Base-by-base conservation (phyloP, 2,888 invertebrate species). In the Phyto melanocephala region DNA sequence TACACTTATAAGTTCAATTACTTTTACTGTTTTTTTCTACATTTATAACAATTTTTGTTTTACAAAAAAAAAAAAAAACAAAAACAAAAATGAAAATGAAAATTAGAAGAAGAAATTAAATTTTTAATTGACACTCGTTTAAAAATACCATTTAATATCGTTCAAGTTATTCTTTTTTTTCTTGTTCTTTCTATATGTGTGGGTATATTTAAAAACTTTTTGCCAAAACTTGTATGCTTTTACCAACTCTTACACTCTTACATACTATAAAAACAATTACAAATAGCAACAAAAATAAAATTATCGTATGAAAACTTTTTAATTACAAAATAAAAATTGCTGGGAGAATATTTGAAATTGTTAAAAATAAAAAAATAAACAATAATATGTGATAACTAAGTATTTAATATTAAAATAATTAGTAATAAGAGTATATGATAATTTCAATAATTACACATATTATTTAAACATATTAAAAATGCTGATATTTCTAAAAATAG, bases 51-150 rank as follows among this genome's bases (percentile, higher is more conserved):
- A 22, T 28, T 28, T 60, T n/a, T 13, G 22, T 28, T 45, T 40
- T 28, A 42, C 15, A 62, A n/a, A n/a, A n/a, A 47, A 17, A 20
- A 47, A 0, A n/a, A 11, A 42, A 28, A 42, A 24, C 24, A 28
- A 24, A 62, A 42, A n/a, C n/a, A 0, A 45, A 45, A 63, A 7
- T 24, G 42, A 4, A 28, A 58, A 47, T 47, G 33, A 33, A 20
- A 63, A 33, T 63, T n/a, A n/a, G n/a, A n/a, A n/a, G n/a, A n/a
- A n/a, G n/a, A n/a, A n/a, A n/a, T n/a, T n/a, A n/a, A n/a, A n/a
- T n/a, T 47, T 45, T 33, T 63, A 63, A 63, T 63, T 63, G 63
- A 45, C 45, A 63, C 24, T 63, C 45, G 63, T 63, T 63, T 63
- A 63, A 63, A 58, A 15, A 24, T 11, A 33, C 42, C 22, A 63